Conservation (phyloP, 2,888 invertebrate genomes). For the Sminthurinus aureus region DNA sequence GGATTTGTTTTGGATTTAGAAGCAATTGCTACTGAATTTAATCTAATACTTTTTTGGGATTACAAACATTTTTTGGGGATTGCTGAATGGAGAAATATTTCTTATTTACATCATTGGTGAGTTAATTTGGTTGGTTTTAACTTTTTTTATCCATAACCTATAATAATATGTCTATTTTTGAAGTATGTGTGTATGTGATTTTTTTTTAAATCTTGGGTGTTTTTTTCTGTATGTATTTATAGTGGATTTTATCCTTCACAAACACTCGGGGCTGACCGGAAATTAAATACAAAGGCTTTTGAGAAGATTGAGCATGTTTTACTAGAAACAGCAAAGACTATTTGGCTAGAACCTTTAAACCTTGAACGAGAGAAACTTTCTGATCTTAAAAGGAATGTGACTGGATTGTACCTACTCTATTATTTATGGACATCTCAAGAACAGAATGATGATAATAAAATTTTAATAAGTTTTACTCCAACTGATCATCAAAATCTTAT, state of each 20-base stretch:
- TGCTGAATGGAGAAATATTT: slow-evolving; percentile 29
- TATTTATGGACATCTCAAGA: slow-evolving; percentile 37
- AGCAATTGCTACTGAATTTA: slow-evolving; percentile 30
- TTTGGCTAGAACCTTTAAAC: slow-evolving; percentile 31
- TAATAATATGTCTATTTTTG: no score
- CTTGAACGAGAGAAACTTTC: background rate
- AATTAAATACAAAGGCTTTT: background rate
- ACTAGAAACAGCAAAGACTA: slow-evolving; percentile 31
- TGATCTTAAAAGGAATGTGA: slow-evolving; percentile 36
- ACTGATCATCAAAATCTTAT: slow-evolving; percentile 7
- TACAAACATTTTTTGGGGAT: slow-evolving; percentile 22
- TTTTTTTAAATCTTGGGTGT: no score
- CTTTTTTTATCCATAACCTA: no score
- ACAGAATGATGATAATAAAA: slow-evolving; percentile 22
- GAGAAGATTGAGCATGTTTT: slow-evolving; percentile 9
- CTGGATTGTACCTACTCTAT: slow-evolving; percentile 34
- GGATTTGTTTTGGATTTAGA: slow-evolving; percentile 35
- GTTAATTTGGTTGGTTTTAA: no score
- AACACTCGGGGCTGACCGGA: background rate
- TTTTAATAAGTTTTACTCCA: slow-evolving; percentile 26
- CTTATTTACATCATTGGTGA: slow-evolving; percentile 33
- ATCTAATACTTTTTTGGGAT: slow-evolving; percentile 17
- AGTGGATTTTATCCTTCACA: slow-evolving; percentile 1
- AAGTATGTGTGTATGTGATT: no score
- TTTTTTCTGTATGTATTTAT: background rate